Base-by-base conservation (phyloP, 2,888 invertebrate species). In the Andrena marginata region DNA sequence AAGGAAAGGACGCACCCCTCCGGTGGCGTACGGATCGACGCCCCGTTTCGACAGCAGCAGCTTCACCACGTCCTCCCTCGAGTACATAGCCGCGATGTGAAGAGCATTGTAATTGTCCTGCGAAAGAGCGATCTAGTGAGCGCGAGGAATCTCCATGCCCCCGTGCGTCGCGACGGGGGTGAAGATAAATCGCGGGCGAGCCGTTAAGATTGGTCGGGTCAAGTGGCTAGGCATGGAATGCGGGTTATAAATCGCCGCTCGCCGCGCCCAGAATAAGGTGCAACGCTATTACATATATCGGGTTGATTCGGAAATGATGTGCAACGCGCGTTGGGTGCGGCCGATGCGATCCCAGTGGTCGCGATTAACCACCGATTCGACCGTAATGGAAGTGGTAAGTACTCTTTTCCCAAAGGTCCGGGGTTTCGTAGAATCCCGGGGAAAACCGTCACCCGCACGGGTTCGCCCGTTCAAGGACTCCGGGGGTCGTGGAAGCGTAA, bases 101-200 rank as follows among this genome's bases (percentile, higher is more conserved):
- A 99, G 96, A 48, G 97, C 98, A 95, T 98, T 99, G 95, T 98
- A 97, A 94, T 98, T 98, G 94, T 99, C 99, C 99, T 99, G 95
- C 33, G 65, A 62, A 79, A 75, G 59, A 35, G 5, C 16, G 23
- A 35, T 51, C 2, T 60, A n/a, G 31, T 79, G 10, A 60, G 42
- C n/a, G 23, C 8, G 26, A 63, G 16, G n/a, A 54, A 48, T 49
- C n/a, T 51, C 23, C 23, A 29, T 7, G 33, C 8, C 4, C 4
- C 6, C n/a, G 20, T 49, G 16, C 33, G 23, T 16, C 33, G 4
- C 26, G 29, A 1, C 42, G 8, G 48, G 6, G 51, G 13, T n/a
- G 13, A 69, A 26, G 49, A 79, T 79, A 70, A 78, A 79, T 79
- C 29, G 56, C 56, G 20, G 29, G 10, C 23, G 16, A 31, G 10